phyloP scores from a whole-genome alignment of 2,888 invertebrate genomes.

The Pachycephus smyrnensis region DNA sequence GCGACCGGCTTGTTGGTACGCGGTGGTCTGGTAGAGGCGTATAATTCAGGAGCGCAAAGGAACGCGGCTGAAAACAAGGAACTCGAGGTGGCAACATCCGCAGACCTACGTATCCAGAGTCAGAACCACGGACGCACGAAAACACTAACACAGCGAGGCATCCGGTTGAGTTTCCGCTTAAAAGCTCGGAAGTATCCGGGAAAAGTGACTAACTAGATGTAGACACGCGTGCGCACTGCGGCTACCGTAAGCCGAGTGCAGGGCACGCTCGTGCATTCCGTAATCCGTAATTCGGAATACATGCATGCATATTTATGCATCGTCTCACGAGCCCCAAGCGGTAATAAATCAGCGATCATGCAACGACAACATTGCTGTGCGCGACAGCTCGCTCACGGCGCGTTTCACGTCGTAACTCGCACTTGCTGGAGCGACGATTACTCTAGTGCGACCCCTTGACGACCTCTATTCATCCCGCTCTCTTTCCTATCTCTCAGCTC shows the following conservation, averaged over 20 bases:
- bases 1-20: no score
- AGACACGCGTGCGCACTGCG: conserved; percentile 48
- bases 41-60: conserved; percentile 39
- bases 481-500: no score
- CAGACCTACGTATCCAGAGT: conserved; percentile 12
- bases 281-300: conserved; percentile 50
- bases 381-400: conserved; percentile 27
- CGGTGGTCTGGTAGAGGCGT: conserved; percentile 23
- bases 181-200: conserved; percentile 44
- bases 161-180: conserved; percentile 33
- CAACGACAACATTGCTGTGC: conserved; percentile 36
- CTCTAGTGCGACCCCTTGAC: no score
- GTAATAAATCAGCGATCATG: conserved; percentile 59
- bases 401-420: conserved; percentile 27
- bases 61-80: conserved; percentile 42
- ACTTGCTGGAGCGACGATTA: no score
- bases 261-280: conserved; percentile 51
- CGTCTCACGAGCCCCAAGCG: conserved; percentile 43
- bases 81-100: conserved; percentile 12
- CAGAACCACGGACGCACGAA: neutral
- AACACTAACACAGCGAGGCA: neutral
- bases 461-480: no score
- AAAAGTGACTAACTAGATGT: conserved; percentile 54
- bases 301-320: conserved; percentile 59
- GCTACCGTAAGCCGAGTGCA: conserved; percentile 24